Evolutionary conservation across 2,113 vertebrate species (phyloP).

Genomic region (Chinchilla lanigera): DNA sequence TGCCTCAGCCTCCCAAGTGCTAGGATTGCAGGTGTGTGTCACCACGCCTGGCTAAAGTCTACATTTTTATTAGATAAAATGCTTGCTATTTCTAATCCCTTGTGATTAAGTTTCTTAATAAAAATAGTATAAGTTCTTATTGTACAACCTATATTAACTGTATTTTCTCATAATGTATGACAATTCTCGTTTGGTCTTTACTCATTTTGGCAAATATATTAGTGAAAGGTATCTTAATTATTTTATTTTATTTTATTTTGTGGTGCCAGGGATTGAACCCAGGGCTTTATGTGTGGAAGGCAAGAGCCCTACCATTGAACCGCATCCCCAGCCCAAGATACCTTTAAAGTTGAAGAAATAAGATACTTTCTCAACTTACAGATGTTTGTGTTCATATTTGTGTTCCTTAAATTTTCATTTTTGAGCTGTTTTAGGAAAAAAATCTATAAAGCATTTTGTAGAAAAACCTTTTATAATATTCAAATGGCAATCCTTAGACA

Average conservation of each 20-base stretch:
- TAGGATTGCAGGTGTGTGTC: too few species aligned
- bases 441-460: not conserved
- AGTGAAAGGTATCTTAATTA: not conserved
- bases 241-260: too few species aligned
- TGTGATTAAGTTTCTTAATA: not conserved
- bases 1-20: too few species aligned
- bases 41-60: not conserved
- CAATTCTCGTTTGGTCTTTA: not conserved
- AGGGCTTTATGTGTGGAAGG: too few species aligned
- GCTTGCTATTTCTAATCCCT: not conserved
- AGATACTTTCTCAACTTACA: not conserved
- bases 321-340: not conserved
- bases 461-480: slow-evolving; percentile 24
- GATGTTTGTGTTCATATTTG: slow-evolving; percentile 15
- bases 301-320: too few species aligned
- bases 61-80: slow-evolving; percentile 47
- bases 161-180: not conserved
- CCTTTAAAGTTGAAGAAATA: slow-evolving; percentile 19
- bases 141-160: not conserved
- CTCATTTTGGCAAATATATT: not conserved
- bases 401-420: slow-evolving; percentile 28
- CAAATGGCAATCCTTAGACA: not conserved
- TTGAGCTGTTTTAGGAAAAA: slow-evolving; percentile 27
- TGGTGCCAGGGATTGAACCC: too few species aligned
- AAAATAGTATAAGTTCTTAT: slow-evolving; percentile 7